These are phyloP conservation scores for Cataglyphis cursor DNA, from an alignment of 2,888 invertebrate genomes.

Conservation along the genomic window DNA sequence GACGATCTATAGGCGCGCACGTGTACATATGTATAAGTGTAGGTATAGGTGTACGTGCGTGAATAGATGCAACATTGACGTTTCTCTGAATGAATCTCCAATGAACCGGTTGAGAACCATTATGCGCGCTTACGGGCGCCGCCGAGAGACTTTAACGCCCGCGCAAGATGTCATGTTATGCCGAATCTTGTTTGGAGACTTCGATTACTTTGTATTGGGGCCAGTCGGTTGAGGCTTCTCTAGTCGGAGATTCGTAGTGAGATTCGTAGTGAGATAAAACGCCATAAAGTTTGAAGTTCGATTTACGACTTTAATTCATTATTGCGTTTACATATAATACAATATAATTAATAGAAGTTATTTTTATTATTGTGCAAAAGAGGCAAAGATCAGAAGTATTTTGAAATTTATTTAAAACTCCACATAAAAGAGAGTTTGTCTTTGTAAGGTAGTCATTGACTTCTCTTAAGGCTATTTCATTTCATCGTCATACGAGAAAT, in stretches of 20 bases:
- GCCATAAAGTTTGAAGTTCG: neutral
- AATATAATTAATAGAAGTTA: neutral
- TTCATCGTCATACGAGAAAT: conserved; percentile 23
- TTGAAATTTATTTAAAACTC: conserved; percentile 8
- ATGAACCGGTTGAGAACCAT: conserved; percentile 81
- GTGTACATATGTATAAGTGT: conserved; percentile 5
- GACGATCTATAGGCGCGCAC: conserved; percentile 68
- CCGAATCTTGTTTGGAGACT: conserved; percentile 52
- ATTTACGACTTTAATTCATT: neutral
- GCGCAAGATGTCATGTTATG: conserved; percentile 15
- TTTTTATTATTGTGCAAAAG: neutral
- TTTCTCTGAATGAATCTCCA: conserved; percentile 76
- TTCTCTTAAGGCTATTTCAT: conserved; percentile 13
- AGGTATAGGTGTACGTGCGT: conserved; percentile 46
- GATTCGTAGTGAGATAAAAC: neutral
- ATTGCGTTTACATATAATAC: neutral
- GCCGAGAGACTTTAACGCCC: conserved; percentile 70
- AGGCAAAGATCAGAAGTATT: neutral
- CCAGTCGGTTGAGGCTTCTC: too few species aligned
- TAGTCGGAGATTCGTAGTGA: neutral
- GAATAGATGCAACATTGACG: conserved; percentile 77
- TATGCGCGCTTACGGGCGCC: conserved; percentile 69
- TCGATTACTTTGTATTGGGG: neutral
- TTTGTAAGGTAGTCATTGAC: conserved; percentile 8
- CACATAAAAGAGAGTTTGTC: neutral